phyloP scores from a whole-genome alignment of 2,888 invertebrate genomes.

The Plebejus anna region DNA sequence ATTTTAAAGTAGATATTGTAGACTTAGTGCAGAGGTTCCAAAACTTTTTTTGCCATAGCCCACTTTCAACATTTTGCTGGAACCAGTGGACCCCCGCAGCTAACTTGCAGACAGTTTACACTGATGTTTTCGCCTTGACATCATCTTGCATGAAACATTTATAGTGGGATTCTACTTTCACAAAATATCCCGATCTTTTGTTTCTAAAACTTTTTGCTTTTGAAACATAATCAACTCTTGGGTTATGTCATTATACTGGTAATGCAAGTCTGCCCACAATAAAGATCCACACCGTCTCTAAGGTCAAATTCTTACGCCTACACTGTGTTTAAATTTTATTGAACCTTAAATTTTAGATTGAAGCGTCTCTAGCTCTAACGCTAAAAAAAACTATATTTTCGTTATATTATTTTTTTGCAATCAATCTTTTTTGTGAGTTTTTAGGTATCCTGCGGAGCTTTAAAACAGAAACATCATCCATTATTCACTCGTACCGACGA shows the following conservation, averaged over 20 bases:
- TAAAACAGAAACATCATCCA: neutral
- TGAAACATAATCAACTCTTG: neutral
- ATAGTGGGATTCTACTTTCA: neutral
- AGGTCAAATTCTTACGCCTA: conserved; percentile 24
- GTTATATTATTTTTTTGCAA: neutral
- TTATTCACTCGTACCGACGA: neutral
- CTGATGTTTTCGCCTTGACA: too few relatives aligned
- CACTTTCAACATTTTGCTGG: too few relatives aligned
- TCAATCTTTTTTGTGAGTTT: neutral
- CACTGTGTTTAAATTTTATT: conserved; percentile 12
- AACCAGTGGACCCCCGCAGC: too few relatives aligned
- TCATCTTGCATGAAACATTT: neutral
- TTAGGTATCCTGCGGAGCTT: neutral
- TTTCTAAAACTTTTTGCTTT: neutral
- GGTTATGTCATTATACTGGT: conserved; percentile 15
- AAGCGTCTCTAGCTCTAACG: conserved; percentile 2
- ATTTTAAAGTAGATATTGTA: too few relatives aligned
- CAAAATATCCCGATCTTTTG: neutral
- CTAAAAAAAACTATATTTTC: neutral
- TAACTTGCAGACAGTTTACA: too few relatives aligned
- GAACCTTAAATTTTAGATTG: conserved; percentile 18
- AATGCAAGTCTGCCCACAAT: conserved; percentile 13
- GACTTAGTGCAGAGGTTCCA: too few relatives aligned
- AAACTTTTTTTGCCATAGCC: too few relatives aligned
- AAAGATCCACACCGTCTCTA: conserved; percentile 14